Evolutionary conservation across 92 coral and sea anemone species (phyloP), one percentile per base, ranked within the genome.

Genomic region (Epizoanthus stellaris): DNA sequence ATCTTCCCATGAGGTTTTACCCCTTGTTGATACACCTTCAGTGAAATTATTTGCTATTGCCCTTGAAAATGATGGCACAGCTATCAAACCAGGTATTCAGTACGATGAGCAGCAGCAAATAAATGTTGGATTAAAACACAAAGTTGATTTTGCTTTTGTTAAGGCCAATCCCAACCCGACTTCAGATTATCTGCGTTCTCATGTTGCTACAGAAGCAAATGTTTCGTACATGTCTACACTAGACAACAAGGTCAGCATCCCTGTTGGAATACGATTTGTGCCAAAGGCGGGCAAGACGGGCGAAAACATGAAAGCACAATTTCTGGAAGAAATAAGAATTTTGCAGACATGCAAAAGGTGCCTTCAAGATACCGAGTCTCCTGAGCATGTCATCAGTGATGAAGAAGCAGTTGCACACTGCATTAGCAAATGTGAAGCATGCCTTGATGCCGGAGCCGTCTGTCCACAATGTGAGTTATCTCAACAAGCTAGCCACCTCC

Each of bases 201-300:
- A 84, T 75, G 70, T 77, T 80, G 88, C 69, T 6, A 58, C 85
- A 3, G 92, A 89, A 23, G 91, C 88, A 88, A 88, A 88, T 59
- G 85, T 83, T 77, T 13, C 59, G 58, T 83, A 76, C 74, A 69
- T 89, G 23, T 89, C 92, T 19, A 89, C 82, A 54, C 60, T 82
- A 54, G 61, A 89, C 77, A 85, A 79, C 75, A 84, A 16, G 12
- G 91, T 89, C 16, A 49, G 43, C 80, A 88, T 88, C 36, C 91
- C 91, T 20, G 85, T 83, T 45, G 64, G 85, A 64, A 68, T 88
- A 13, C 60, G 72, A 36, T 83, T 64, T 54, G 40, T 45, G 10
- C 70, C 88, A 23, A 88, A 88, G 85, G 71, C 74, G 25, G 91
- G 88, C 34, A 88, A 88, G 63, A 82, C 85, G 17, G 91, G 91